Evolutionary conservation across 2,888 invertebrate genomes (phyloP).

Genomic region (Hyposoter didymator): DNA sequence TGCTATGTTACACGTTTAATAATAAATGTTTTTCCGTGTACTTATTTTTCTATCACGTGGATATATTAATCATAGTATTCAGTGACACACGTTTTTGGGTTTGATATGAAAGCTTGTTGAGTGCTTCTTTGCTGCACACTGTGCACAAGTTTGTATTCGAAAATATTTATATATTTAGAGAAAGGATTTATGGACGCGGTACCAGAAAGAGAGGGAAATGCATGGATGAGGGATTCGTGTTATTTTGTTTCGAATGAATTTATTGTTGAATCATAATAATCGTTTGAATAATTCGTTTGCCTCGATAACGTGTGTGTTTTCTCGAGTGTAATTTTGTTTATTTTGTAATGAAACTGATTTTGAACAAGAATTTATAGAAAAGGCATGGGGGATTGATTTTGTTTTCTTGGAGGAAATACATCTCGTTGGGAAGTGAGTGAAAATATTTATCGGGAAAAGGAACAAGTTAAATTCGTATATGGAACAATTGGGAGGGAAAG

Average conservation of each 20-base stretch:
- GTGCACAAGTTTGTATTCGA: conserved; percentile 73
- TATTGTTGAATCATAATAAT: background rate
- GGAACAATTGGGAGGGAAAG: conserved; percentile 52
- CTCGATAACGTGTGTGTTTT: background rate
- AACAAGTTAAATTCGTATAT: conserved; percentile 62
- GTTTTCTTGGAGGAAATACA: conserved; percentile 31
- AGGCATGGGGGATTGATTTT: background rate
- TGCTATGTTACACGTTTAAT: conserved; percentile 67
- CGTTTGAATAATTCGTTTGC: background rate
- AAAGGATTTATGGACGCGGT: background rate
- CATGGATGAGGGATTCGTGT: background rate
- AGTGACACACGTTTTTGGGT: conserved; percentile 71
- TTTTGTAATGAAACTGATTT: background rate
- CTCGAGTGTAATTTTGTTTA: background rate
- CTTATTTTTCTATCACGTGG: conserved; percentile 37
- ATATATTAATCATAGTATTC: conserved; percentile 46
- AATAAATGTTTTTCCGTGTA: conserved; percentile 59
- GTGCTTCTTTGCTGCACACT: conserved; percentile 79
- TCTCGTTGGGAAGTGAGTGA: conserved; percentile 69
- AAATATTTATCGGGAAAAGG: conserved; percentile 62
- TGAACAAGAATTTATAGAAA: conserved; percentile 20
- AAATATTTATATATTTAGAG: conserved; percentile 7
- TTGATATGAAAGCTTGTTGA: conserved; percentile 64
- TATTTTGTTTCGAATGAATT: background rate
- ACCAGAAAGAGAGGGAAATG: background rate